Conservation (phyloP, 1,140 invertebrate species). For the Bombus consobrinus region DNA sequence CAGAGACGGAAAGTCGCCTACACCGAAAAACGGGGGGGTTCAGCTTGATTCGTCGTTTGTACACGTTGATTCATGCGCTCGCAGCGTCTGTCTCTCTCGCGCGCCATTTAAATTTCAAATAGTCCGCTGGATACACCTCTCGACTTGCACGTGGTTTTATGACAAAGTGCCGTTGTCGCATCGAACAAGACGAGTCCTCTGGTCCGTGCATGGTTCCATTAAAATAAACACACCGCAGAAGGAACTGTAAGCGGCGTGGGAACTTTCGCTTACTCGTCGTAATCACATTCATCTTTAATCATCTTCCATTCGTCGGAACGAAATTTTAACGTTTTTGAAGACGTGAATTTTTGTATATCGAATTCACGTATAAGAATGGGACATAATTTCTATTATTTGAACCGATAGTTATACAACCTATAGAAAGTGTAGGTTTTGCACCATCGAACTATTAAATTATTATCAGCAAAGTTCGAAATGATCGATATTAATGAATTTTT, state of each 20-base stretch:
- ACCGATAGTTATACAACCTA: no score
- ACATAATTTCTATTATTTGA: no score
- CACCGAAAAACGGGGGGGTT: slow-evolving; percentile 33
- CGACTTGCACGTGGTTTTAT: slow-evolving; percentile 63
- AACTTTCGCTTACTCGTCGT: background rate
- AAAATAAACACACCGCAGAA: slow-evolving; percentile 44
- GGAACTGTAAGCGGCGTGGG: background rate
- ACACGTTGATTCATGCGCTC: slow-evolving; percentile 60
- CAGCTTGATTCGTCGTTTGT: slow-evolving; percentile 47
- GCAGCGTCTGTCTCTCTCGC: slow-evolving; percentile 11
- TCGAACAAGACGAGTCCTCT: slow-evolving; percentile 60
- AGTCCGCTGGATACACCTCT: slow-evolving; percentile 54
- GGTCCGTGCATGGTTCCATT: slow-evolving; percentile 34
- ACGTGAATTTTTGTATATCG: no score
- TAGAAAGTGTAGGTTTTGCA: no score
- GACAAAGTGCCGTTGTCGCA: slow-evolving; percentile 70
- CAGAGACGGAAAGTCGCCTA: slow-evolving; percentile 36
- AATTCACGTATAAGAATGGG: no score
- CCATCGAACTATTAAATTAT: no score
- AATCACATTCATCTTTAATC: background rate
- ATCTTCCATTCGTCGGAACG: no score
- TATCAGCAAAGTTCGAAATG: no score
- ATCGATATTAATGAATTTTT: no score
- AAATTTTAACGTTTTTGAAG: no score
- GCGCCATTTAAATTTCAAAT: slow-evolving; percentile 71